These are phyloP conservation scores for Diplazon laetatorius DNA, from an alignment of 2,888 invertebrate genomes.

Conservation along the genomic window DNA sequence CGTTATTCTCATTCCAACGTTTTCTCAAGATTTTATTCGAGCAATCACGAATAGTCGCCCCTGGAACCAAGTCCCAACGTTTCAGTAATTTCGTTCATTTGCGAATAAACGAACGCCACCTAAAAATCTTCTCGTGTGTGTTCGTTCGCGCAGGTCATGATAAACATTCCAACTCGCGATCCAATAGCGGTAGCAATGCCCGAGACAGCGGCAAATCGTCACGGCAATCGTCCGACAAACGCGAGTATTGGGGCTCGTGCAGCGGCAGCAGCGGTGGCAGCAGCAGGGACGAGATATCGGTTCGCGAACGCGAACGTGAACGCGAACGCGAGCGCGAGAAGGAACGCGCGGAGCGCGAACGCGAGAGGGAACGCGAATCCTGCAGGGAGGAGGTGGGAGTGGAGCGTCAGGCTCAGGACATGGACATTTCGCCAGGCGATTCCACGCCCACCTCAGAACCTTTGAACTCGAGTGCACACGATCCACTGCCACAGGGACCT, in stretches of 20 bases:
- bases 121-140: background rate
- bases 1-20: too few species aligned
- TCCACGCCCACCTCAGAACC: slow-evolving; percentile 94
- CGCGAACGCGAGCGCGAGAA: slow-evolving; percentile 68
- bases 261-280: slow-evolving; percentile 75
- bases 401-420: slow-evolving; percentile 88
- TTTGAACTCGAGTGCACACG: slow-evolving; percentile 84
- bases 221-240: slow-evolving; percentile 81
- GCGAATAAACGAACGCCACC: too few species aligned
- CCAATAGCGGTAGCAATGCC: slow-evolving; percentile 82
- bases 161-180: slow-evolving; percentile 90
- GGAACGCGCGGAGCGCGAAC: slow-evolving; percentile 76
- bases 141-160: slow-evolving; percentile 84
- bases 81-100: too few species aligned
- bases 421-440: slow-evolving; percentile 97
- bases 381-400: slow-evolving; percentile 69
- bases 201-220: slow-evolving; percentile 75
- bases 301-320: slow-evolving; percentile 70
- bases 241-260: slow-evolving; percentile 81
- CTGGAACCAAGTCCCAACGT: too few species aligned
- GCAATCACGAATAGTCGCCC: too few species aligned
- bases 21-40: too few species aligned
- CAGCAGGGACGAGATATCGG: slow-evolving; percentile 78
- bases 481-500: slow-evolving; percentile 84
- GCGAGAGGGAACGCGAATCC: slow-evolving; percentile 74